Base-by-base conservation (phyloP, 2,797 vertebrate genomes). In the Enoplosus armatus region DNA sequence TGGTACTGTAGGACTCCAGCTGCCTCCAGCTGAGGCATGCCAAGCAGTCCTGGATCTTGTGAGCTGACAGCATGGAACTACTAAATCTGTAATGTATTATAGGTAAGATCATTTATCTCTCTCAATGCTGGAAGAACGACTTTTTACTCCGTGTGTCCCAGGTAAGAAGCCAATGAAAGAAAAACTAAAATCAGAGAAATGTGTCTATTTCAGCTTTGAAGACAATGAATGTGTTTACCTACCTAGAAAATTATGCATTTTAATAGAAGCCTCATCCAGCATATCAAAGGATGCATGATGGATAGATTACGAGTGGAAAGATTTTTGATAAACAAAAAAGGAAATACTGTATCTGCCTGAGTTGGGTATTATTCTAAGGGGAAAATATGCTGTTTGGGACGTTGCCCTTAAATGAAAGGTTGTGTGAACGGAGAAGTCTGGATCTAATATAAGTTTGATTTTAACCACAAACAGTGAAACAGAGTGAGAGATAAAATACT, bases 331-430 rank as follows among this genome's bases (percentile, higher is more conserved):
- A 70, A 71, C 31, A 64, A 66, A 15, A n/a, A 70, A 63, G 15
- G 37, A 41, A 48, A 45, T n/a, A 20, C 12, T 48, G 45, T 20
- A 72, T 67, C n/a, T 67, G 39, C 27, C 26, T 35, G 12, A 61
- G 7, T 48, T 48, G 43, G 47, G 27, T 33, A 54, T 41, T 39
- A 62, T 62, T 77, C 20, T 64, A 31, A 41, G 22, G 29, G 65
- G 55, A 70, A 78, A 81, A 66, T 58, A 45, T 72, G 61, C 56
- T 56, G 60, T 72, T 47, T 65, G 48, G 64, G 71, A 33, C 24
- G 15, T 11, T 79, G 62, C 29, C 59, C 68, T 72, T 37, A 54
- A 54, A 67, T 59, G 26, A 63, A 59, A 72, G 16, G 14, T 29
- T 63, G 43, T 26, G 29, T 56, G 43, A 66, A 60, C 2, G 3